Base-by-base conservation (phyloP, 2,113 vertebrate species). In the Nibea albiflora region DNA sequence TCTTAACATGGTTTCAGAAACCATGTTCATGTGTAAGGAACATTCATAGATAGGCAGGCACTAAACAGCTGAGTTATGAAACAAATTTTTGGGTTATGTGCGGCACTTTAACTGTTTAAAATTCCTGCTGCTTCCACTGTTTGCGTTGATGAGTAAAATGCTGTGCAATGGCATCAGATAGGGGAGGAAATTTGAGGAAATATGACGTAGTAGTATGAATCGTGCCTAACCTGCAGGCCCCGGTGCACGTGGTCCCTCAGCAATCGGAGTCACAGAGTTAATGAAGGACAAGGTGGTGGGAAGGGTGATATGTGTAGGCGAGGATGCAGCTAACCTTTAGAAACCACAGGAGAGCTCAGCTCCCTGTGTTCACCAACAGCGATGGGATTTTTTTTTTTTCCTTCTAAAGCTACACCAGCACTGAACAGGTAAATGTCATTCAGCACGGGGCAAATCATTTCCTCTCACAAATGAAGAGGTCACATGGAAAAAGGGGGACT, bases 311-410 rank as follows among this genome's bases (percentile, higher is more conserved):
- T 61, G 70, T 62, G 70, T 73, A 65, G 75, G 73, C 44, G 49
- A 83, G 79, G 70, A 85, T 66, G 69, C 58, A 50, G 83, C 87
- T 93, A 92, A 95, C 93, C 93, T 95, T 95, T 95, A 67, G 31
- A 90, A 90, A 83, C 80, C 83, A 72, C 76, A 19, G 88, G 92
- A 78, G 89, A 82, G 76, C 78, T 86, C 67, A 89, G 73, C 86
- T 88, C 75, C 88, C 86, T 22, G 68, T 67, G 85, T 87, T 90
- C 78, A 61, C 62, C 74, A 28, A 78, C 80, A 81, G 73, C 12
- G 39, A 44, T 58, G 75, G 62, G 49, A 52, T 84, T 47, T 61
- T 7, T 39, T 24, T 53, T 44, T 26, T 62, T 35, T 73, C 79
- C 49, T 35, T 7, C 17, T 57, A 67, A 69, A 80, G 81, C 75